phyloP scores from a whole-genome alignment of 2,888 invertebrate genomes.

The Philereme vetulata region DNA sequence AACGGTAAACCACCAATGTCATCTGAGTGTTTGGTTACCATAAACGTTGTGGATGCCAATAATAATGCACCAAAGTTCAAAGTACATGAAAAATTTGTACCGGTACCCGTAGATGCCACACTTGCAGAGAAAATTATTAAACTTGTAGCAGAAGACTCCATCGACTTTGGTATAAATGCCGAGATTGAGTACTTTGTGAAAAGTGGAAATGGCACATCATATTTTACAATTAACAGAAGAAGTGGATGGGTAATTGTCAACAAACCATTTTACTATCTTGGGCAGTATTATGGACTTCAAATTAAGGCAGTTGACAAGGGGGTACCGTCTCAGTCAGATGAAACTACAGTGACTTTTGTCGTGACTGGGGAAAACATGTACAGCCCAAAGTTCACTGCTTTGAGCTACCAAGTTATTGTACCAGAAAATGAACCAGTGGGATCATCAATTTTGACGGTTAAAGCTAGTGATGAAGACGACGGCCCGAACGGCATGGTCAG shows the following conservation, averaged over 20 bases:
- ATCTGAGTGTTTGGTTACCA: conserved; percentile 92
- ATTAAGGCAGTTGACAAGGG: conserved; percentile 94
- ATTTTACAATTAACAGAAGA: conserved; percentile 89
- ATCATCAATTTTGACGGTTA: conserved; percentile 92
- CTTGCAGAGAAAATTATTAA: conserved; percentile 89
- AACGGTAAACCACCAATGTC: conserved; percentile 98
- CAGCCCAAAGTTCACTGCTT: conserved; percentile 91
- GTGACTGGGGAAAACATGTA: conserved; percentile 93
- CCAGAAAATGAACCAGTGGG: conserved; percentile 95
- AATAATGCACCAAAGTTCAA: conserved; percentile 95
- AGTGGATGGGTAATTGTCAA: conserved; percentile 92
- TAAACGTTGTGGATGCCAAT: conserved; percentile 96
- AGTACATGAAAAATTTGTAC: conserved; percentile 88
- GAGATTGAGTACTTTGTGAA: conserved; percentile 91
- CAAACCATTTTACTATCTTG: conserved; percentile 82
- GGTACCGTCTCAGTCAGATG: conserved; percentile 92
- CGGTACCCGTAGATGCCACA: conserved; percentile 90
- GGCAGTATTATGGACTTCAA: conserved; percentile 86
- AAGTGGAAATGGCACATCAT: conserved; percentile 90
- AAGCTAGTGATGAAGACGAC: conserved; percentile 92
- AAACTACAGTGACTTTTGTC: conserved; percentile 88
- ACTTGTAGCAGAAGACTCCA: conserved; percentile 89
- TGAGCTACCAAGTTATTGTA: conserved; percentile 94
- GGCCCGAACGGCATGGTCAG: conserved; percentile 96
- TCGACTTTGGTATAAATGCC: conserved; percentile 94